phyloP scores from a whole-genome alignment of 2,113 vertebrate species.

The Vulpes lagopus region DNA sequence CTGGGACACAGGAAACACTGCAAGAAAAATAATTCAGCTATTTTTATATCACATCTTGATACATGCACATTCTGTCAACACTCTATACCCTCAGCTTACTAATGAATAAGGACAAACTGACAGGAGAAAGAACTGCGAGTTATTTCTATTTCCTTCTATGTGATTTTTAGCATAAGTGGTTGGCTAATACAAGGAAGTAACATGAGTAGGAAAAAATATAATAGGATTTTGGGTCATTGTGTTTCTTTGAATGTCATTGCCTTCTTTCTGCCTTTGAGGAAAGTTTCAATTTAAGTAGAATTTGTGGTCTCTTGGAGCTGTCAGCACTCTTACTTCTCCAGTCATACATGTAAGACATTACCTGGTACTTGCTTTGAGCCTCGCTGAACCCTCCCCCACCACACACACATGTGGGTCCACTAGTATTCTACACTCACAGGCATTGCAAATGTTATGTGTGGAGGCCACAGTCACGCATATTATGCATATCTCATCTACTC shows the following conservation, averaged over 20 bases:
- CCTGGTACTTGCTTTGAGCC: background rate
- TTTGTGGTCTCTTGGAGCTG: background rate
- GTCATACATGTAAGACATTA: background rate
- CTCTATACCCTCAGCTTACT: background rate
- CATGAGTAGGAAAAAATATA: background rate
- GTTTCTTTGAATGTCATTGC: background rate
- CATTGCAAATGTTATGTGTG: background rate
- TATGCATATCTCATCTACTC: background rate
- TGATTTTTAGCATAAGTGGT: background rate
- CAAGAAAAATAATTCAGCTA: background rate
- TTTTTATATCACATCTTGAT: background rate
- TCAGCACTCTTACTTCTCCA: background rate
- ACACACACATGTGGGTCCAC: rapidly evolving
- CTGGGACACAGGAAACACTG: background rate
- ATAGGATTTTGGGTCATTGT: background rate
- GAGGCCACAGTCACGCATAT: background rate
- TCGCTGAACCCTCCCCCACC: background rate
- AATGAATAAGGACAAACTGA: background rate
- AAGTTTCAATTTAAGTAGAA: background rate
- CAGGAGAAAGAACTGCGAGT: background rate
- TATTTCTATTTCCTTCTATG: background rate
- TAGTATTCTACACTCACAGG: background rate
- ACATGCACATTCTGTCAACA: background rate
- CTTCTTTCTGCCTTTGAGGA: constrained; percentile 10
- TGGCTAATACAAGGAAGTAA: background rate